These are phyloP conservation scores for Heliothis subflexa DNA, from an alignment of 1,140 invertebrate species.

Conservation along the genomic window DNA sequence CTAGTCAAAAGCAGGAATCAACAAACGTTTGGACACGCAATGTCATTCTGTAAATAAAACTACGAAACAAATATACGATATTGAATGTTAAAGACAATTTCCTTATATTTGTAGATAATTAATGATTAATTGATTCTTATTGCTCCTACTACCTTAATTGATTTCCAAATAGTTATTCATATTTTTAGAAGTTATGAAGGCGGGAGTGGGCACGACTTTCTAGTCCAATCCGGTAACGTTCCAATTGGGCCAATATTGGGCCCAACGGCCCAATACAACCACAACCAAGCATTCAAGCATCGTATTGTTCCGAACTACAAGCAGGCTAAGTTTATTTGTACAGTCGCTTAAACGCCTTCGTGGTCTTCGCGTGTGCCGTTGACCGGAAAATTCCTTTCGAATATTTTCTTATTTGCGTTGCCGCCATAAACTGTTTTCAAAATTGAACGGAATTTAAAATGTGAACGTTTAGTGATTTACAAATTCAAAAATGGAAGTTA, in stretches of 20 bases:
- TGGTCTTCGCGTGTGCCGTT: slow-evolving; percentile 52
- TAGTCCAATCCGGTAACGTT: neutral
- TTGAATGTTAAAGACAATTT: no score
- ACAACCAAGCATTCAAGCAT: neutral
- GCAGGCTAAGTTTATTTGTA: slow-evolving; percentile 49
- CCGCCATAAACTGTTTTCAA: slow-evolving; percentile 14
- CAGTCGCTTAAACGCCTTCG: slow-evolving; percentile 57
- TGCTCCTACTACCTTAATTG: no score
- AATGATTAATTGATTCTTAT: no score
- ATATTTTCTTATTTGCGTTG: slow-evolving; percentile 28
- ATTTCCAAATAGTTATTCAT: no score
- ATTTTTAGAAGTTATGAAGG: no score
- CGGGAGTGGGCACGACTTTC: neutral
- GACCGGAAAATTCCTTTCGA: slow-evolving; percentile 46
- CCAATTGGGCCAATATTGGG: slow-evolving; percentile 19
- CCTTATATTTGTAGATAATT: no score
- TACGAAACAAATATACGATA: no score
- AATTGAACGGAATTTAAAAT: slow-evolving; percentile 29
- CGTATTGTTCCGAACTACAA: slow-evolving; percentile 11
- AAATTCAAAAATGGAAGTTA: slow-evolving; percentile 69
- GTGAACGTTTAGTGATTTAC: slow-evolving; percentile 9
- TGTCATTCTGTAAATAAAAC: no score
- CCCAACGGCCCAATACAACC: neutral
- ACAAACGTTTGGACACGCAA: no score
- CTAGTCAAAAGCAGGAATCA: no score